phyloP scores from a whole-genome alignment of 2,888 invertebrate species.

The Volucella zonaria region DNA sequence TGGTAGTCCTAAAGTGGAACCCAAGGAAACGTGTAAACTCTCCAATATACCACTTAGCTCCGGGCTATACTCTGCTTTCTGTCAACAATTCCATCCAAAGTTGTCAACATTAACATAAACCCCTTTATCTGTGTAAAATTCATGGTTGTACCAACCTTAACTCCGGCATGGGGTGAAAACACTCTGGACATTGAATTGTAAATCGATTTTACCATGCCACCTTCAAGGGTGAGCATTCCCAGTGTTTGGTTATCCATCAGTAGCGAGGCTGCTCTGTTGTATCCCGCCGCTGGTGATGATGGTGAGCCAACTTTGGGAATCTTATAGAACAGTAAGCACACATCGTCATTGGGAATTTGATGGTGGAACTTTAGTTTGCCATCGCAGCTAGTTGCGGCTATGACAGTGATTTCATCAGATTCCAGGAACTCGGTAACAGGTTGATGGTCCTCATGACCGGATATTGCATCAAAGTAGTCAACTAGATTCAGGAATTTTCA shows the following conservation, averaged over 20 bases:
- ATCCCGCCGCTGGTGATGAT: constrained; percentile 29
- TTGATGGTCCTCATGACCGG: constrained; percentile 79
- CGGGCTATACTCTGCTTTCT: constrained; percentile 81
- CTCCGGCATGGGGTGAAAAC: constrained; percentile 81
- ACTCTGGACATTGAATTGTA: constrained; percentile 83
- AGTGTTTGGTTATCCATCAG: constrained; percentile 77
- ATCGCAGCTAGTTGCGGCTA: constrained; percentile 82
- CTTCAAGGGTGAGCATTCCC: constrained; percentile 83
- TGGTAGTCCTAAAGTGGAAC: constrained; percentile 81
- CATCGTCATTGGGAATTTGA: constrained; percentile 82
- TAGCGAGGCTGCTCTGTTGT: constrained; percentile 43
- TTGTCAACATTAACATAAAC: constrained; percentile 67
- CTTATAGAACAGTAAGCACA: constrained; percentile 83
- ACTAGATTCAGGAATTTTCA: constrained; percentile 75
- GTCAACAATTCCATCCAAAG: constrained; percentile 10
- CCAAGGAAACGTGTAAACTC: constrained; percentile 81
- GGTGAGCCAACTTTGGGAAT: constrained; percentile 80
- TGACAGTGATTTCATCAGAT: constrained; percentile 82
- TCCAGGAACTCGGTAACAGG: constrained; percentile 83
- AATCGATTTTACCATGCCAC: constrained; percentile 83
- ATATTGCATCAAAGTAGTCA: constrained; percentile 80
- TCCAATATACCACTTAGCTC: constrained; percentile 81
- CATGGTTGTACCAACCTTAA: constrained; percentile 77
- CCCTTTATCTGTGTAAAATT: constrained; percentile 17
- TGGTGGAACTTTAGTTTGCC: constrained; percentile 82